Base-by-base conservation (phyloP, 2,113 vertebrate species). In the Probosciger aterrimus region DNA sequence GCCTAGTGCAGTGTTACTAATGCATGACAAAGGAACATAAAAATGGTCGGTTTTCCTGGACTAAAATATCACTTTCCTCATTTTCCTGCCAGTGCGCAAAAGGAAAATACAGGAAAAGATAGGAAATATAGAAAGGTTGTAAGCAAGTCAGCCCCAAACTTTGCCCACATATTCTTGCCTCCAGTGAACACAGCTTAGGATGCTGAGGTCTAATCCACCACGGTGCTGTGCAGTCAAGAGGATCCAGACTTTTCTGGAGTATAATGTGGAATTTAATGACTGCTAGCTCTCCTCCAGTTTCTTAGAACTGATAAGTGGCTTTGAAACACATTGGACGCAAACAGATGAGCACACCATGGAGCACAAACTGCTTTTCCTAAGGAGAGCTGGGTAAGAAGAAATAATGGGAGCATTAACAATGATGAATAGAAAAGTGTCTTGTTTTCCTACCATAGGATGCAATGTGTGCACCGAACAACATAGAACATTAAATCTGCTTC, bases 401-500 rank as follows among this genome's bases (percentile, higher is more conserved):
- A 83, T 77, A 75, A 88, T 5, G 30, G 78, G 14, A 68, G 64
- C 75, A 88, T 86, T 82, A 91, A 43, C 43, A 63, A 25, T 10
- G 46, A 74, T 46, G 52, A 75, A 73, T 2, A 84, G 73, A 68
- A 35, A 57, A 92, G 24, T 63, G 30, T 86, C 92, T 96, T 95
- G 68, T 94, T 94, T 86, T 50, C 88, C 71, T 86, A 25, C 90
- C 88, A 28, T 44, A 53, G 90, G 76, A 88, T 86, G 68, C 67
- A 59, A 49, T 20, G 68, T 70, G 82, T 81, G 43, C 71, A 83
- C 22, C 0, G 2, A 93, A 85, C 44, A 93, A 37, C 83, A 86
- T 3, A 86, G 70, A 92, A 70, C 93, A 94, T 80, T 78, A 52
- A 88, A 75, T 84, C 64, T 78, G 50, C 88, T 84, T 44, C 0